Evolutionary conservation across 2,113 vertebrate genomes (phyloP).

Genomic region (Hoplias malabaricus): DNA sequence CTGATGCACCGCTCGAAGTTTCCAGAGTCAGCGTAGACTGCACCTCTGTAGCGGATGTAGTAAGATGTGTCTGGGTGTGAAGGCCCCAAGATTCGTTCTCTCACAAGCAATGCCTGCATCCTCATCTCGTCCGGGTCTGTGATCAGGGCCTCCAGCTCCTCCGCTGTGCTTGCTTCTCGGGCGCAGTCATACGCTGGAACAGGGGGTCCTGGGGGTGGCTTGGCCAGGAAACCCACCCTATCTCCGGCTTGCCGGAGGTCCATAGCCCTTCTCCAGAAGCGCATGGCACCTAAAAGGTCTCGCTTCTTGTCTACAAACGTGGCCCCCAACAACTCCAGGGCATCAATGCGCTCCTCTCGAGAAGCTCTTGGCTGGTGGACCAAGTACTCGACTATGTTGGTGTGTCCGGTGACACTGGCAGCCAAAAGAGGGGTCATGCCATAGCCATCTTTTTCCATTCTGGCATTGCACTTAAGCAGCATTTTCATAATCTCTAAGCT

Average conservation of each 20-base stretch:
- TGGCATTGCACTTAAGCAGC: slow-evolving; percentile 83
- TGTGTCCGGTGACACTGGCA: slow-evolving; percentile 91
- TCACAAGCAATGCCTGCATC: slow-evolving; percentile 89
- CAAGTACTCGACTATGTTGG: slow-evolving; percentile 94
- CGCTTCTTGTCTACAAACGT: slow-evolving; percentile 95
- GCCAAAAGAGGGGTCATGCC: slow-evolving; percentile 94
- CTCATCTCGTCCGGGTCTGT: slow-evolving; percentile 94
- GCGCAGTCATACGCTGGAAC: slow-evolving; percentile 88
- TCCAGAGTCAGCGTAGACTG: slow-evolving; percentile 91
- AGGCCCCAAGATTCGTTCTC: slow-evolving; percentile 91
- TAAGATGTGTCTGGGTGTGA: slow-evolving; percentile 95
- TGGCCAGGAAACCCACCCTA: slow-evolving; percentile 72
- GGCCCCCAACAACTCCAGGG: slow-evolving; percentile 87
- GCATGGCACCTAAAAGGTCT: slow-evolving; percentile 87
- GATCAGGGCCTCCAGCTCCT: slow-evolving; percentile 90
- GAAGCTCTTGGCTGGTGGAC: slow-evolving; percentile 73
- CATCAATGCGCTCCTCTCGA: slow-evolving; percentile 83
- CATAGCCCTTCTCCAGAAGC: slow-evolving; percentile 91
- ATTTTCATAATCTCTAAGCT: slow-evolving; percentile 96
- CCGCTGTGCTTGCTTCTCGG: slow-evolving; percentile 79
- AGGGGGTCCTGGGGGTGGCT: slow-evolving; percentile 81
- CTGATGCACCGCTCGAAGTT: slow-evolving; percentile 93
- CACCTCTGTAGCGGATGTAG: slow-evolving; percentile 92
- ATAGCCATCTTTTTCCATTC: slow-evolving; percentile 91
- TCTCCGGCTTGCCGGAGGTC: slow-evolving; percentile 81